Base-by-base conservation (phyloP, 1,140 invertebrate genomes). In the Panagrolaimus sp. region DNA sequence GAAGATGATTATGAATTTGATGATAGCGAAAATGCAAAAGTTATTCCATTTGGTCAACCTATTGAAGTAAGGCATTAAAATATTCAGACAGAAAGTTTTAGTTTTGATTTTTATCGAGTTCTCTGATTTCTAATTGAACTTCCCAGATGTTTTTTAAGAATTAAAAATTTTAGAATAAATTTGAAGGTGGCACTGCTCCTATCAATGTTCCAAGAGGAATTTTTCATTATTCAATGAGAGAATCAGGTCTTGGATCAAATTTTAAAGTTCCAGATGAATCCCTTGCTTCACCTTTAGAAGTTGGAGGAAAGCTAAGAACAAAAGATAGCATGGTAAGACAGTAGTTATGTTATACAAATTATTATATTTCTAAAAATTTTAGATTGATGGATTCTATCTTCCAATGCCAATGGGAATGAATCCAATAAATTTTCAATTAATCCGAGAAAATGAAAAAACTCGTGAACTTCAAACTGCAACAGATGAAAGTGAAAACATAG, bases 401-500 rank as follows among this genome's bases (percentile, higher is more conserved):
- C 63, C 63, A 44, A 44, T 64, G 63, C 63, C 63, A n/a, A 44
- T 64, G 42, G 63, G 63, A 20, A 45, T 64, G 63, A 31, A 64
- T n/a, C 63, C 63, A 13, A 64, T 64, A 20, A 64, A 64, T 43
- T 44, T 64, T 45, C 63, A 64, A 64, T 31, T 64, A 11, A 64
- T 57, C 9, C 51, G 51, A 20, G 51, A 20, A 11, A 27, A 25
- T 25, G 51, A 57, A 16, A 57, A 57, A 57, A 57, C 51, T 11
- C 51, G n/a, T 20, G 51, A 57, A 57, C 51, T 57, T 27, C 20
- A 57, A 20, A 57, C 51, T n/a, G 51, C 51, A 14, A 9, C 11
- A 11, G 51, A 57, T 20, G 51, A 16, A 57, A 27, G 8, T 27
- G 27, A 25, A 27, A 57, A 20, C 2, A 11, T 27, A 9, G 51